Percentiles rank a stretch among this genome's conserved stretches.
Conservation (phyloP, 2,888 invertebrate genomes). For the Microchrysa polita region DNA sequence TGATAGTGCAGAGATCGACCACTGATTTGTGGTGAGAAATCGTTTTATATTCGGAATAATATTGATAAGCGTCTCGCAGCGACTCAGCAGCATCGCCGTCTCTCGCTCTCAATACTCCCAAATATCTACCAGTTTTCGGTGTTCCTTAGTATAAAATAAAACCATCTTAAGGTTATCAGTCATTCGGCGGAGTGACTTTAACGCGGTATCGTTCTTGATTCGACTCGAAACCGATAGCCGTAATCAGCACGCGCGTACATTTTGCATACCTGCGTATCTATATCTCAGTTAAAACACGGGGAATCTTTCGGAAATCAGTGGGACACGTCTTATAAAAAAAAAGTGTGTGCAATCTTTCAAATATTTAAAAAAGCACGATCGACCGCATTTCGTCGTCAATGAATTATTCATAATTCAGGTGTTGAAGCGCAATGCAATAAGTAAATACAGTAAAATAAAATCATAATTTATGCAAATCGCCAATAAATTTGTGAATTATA, state of each 20-base stretch:
- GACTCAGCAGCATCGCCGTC: background rate
- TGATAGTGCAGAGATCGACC: too few relatives aligned
- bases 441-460: background rate
- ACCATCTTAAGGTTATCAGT: conserved; percentile 26
- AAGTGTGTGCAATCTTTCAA: background rate
- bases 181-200: conserved; percentile 35
- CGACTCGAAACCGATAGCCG: background rate
- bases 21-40: too few relatives aligned
- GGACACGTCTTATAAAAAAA: conserved; percentile 11
- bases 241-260: background rate
- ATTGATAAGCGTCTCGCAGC: background rate
- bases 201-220: conserved; percentile 8
- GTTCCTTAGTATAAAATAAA: conserved; percentile 35
- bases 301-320: conserved; percentile 6
- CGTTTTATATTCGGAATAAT: too few relatives aligned
- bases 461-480: background rate
- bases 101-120: conserved; percentile 6
- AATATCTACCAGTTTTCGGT: conserved; percentile 3
- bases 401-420: background rate
- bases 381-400: background rate
- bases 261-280: too few relatives aligned
- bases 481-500: too few relatives aligned
- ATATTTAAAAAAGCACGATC: background rate
- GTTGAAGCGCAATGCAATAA: background rate
- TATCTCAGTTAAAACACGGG: too few relatives aligned